A percentile compares a stretch with the other conserved stretches of the same genome.
Conservation (phyloP, 2,113 vertebrate genomes). For the Syngnathus floridae region DNA sequence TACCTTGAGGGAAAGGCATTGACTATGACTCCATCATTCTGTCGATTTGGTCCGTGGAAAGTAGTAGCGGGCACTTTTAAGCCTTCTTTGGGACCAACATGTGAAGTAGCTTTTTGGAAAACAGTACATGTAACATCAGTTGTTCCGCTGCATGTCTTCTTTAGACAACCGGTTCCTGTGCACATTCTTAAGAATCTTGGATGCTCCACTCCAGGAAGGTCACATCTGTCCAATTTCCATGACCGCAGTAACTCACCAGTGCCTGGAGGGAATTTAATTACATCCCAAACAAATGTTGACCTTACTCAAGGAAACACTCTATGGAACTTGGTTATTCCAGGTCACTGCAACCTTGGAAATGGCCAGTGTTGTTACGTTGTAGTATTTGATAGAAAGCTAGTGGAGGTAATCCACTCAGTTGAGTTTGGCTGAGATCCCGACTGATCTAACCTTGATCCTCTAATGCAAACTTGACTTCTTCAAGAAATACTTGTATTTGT, state of each 20-base stretch:
- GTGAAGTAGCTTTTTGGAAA: not conserved
- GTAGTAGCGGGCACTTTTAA: not conserved
- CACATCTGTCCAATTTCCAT: constrained; percentile 5
- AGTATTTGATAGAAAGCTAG: not conserved
- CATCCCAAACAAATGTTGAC: constrained; percentile 1
- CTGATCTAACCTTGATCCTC: not conserved
- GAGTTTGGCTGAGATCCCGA: too few relatives aligned
- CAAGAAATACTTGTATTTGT: constrained; percentile 12
- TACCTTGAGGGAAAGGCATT: not conserved
- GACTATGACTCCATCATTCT: not conserved
- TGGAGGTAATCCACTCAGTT: not conserved
- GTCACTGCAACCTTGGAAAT: not conserved
- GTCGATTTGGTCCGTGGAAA: too few relatives aligned
- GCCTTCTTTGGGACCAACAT: not conserved
- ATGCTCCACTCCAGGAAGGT: not conserved
- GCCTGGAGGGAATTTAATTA: not conserved
- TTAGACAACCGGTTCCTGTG: not conserved
- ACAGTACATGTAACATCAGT: not conserved
- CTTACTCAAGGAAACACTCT: not conserved
- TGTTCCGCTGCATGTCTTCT: not conserved
- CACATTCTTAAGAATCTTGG: not conserved
- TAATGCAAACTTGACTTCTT: constrained; percentile 25
- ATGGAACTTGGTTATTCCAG: not conserved
- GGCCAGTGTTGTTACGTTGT: not conserved
- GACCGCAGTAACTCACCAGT: not conserved